Percentiles rank a stretch among this genome's conserved stretches.
Evolutionary conservation across 2,113 vertebrate species (phyloP).

Genomic region (Stomatorhinus ivindoensis): DNA sequence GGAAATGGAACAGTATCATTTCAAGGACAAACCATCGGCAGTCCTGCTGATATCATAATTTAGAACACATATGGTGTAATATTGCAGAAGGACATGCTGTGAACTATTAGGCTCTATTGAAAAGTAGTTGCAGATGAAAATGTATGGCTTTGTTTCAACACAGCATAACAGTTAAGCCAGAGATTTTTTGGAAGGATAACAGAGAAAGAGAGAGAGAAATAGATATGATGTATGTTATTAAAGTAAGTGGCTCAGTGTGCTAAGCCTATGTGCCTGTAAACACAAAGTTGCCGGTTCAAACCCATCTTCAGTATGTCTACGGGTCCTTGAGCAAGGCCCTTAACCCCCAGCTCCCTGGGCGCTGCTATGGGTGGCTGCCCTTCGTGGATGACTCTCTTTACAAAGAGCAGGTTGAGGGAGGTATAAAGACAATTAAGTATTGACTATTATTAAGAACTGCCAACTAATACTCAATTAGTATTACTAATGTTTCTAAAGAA

Average conservation of each 20-base stretch:
- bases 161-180: not conserved
- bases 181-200: not conserved
- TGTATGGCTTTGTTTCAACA: not conserved
- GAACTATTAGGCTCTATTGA: not conserved
- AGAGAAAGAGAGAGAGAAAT: no score
- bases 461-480: not conserved
- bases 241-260: no score
- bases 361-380: no score
- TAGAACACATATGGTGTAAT: not conserved
- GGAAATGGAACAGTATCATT: not conserved
- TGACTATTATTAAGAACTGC: not conserved
- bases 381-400: no score
- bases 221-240: no score
- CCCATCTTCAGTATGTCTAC: no score
- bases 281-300: no score
- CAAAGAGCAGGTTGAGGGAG: no score
- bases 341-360: no score
- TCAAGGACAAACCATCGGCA: not conserved
- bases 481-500: not conserved
- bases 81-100: not conserved
- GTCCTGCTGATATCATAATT: not conserved
- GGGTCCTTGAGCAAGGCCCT: no score
- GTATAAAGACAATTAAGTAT: no score
- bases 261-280: no score
- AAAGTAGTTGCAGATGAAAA: not conserved